phyloP scores from a whole-genome alignment of 1,140 invertebrate species.

The Cotesia chilonis region DNA sequence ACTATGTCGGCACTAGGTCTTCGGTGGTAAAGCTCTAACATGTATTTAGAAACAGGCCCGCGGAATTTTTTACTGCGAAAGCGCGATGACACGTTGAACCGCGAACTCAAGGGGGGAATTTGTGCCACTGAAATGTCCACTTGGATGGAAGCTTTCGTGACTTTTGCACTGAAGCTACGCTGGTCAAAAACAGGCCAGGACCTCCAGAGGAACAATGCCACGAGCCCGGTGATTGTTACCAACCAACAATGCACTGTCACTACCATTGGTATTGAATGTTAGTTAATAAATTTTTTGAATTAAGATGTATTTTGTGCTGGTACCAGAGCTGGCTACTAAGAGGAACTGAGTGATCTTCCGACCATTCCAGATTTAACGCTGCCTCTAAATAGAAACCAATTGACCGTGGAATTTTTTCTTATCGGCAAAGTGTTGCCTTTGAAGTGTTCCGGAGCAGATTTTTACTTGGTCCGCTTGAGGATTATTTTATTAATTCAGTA shows the following conservation, averaged over 20 bases:
- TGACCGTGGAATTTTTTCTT: slow-evolving; percentile 16
- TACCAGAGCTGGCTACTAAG: not conserved
- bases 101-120: slow-evolving; percentile 40
- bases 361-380: not conserved
- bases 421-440: slow-evolving; percentile 1
- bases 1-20: slow-evolving; percentile 56
- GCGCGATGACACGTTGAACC: slow-evolving; percentile 33
- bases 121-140: slow-evolving; percentile 52
- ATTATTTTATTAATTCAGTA: too few species aligned
- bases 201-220: slow-evolving; percentile 51
- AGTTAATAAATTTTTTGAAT: not conserved
- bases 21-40: slow-evolving; percentile 58
- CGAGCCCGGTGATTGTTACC: slow-evolving; percentile 26
- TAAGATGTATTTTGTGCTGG: too few species aligned
- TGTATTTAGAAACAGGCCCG: slow-evolving; percentile 52
- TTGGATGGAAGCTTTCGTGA: slow-evolving; percentile 55
- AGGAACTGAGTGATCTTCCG: too few species aligned
- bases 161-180: slow-evolving; percentile 44
- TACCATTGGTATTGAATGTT: not conserved
- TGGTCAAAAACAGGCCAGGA: slow-evolving; percentile 42
- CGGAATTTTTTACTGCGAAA: slow-evolving; percentile 44
- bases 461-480: too few species aligned
- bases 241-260: slow-evolving; percentile 22
- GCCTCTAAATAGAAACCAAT: slow-evolving; percentile 11
- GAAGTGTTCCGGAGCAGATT: too few species aligned